Evolutionary conservation across 2,797 vertebrate species (phyloP).

Genomic region (Sebastes diploproa): DNA sequence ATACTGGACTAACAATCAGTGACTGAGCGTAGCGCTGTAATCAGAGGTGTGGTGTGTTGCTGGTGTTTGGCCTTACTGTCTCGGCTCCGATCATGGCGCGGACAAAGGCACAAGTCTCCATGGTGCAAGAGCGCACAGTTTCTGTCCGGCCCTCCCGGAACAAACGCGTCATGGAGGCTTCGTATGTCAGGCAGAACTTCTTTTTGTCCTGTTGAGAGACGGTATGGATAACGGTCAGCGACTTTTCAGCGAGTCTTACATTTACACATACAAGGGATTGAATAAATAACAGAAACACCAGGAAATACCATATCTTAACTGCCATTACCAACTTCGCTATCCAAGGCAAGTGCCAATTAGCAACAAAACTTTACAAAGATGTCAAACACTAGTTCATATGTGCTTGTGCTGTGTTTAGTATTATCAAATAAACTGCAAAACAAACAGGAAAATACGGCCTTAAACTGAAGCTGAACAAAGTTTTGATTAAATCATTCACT

Average conservation of each 20-base stretch:
- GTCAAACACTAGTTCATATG: not conserved
- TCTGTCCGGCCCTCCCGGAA: slow-evolving; percentile 96
- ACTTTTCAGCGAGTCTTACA: not conserved
- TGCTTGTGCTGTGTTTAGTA: not conserved
- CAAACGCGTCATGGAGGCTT: slow-evolving; percentile 97
- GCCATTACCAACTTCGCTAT: not conserved
- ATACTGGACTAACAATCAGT: not conserved
- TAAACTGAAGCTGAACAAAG: not conserved
- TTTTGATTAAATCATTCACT: not conserved
- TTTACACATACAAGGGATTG: not conserved
- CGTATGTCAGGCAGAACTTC: slow-evolving; percentile 96
- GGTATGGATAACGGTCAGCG: not conserved
- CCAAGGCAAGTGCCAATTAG: not conserved
- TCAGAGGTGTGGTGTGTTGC: not conserved
- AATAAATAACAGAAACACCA: not conserved
- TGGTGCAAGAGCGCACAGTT: slow-evolving; percentile 94
- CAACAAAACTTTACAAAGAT: not conserved
- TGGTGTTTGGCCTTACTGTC: slow-evolving; percentile 77
- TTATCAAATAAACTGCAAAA: not conserved
- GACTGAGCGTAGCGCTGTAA: not conserved
- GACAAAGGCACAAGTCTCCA: slow-evolving; percentile 89
- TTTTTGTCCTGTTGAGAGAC: slow-evolving; percentile 86
- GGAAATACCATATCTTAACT: not conserved
- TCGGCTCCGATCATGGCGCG: slow-evolving; percentile 86
- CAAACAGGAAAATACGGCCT: not conserved